phyloP scores from a whole-genome alignment of 2,113 vertebrate species.

The Strix uralensis region DNA sequence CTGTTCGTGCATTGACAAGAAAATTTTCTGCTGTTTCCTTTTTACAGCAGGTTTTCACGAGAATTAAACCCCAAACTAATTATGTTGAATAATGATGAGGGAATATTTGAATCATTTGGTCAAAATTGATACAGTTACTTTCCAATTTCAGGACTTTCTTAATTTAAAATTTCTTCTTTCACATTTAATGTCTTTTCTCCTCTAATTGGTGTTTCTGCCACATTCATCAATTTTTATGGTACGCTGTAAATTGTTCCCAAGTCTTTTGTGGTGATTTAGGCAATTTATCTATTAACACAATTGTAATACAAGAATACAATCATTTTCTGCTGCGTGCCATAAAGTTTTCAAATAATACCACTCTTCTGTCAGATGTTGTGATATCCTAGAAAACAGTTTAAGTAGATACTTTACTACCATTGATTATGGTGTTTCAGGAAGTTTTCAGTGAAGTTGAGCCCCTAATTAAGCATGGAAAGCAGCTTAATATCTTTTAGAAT shows the following conservation, averaged over 20 bases:
- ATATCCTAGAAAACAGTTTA: neutral
- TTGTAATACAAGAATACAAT: neutral
- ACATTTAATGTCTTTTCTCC: neutral
- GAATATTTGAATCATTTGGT: neutral
- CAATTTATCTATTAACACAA: neutral
- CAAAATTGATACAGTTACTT: neutral
- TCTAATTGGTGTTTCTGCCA: neutral
- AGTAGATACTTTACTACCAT: neutral
- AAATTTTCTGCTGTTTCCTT: neutral
- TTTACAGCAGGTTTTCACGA: neutral
- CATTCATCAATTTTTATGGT: neutral
- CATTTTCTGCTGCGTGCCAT: neutral
- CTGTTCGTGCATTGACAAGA: neutral
- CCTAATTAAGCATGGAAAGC: neutral
- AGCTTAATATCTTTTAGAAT: neutral
- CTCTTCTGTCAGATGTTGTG: neutral
- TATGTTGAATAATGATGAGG: neutral
- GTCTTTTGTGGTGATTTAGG: neutral
- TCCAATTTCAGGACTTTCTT: neutral
- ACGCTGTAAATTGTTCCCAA: neutral
- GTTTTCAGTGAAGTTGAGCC: neutral
- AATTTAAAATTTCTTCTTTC: neutral
- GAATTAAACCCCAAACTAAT: neutral
- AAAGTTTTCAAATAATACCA: neutral
- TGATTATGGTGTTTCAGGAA: neutral